Base-by-base conservation (phyloP, 2,797 vertebrate species). In the Cossypha heuglini region DNA sequence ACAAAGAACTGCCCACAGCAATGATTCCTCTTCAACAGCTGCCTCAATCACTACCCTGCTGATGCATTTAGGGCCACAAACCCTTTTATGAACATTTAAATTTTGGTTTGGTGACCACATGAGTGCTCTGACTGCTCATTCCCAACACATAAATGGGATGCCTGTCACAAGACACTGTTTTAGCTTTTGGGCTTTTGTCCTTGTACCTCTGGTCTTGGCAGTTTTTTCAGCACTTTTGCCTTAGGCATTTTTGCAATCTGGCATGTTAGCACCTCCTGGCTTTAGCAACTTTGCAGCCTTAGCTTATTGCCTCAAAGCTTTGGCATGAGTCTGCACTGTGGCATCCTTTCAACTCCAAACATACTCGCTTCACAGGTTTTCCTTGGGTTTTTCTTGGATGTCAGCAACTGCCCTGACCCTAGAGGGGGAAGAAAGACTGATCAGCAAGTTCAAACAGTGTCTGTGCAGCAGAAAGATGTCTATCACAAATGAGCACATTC, bases 321-420 rank as follows among this genome's bases (percentile, higher is more conserved):
- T 97, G 93, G 93, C 94, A 76, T 90, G 86, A 92, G 58, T 76
- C 76, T 88, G 73, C 66, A 59, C 33, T 59, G 77, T 95, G 90
- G 93, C 86, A 90, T 94, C 67, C 83, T 96, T 94, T 97, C 96
- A 92, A 81, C 88, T 90, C 86, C 63, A 84, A 94, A 86, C 94
- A 59, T 92, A 86, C 93, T 94, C 13, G 80, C 67, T 95, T 96
- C 77, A 3, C 92, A 94, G 88, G 94, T 95, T 96, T 93, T 86
- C 83, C 90, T 68, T 68, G 67, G 17, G 35, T 35, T 67, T 55
- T 95, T 92, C 86, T 46, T 84, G 90, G 83, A 95, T 93, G 94
- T 96, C 96, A 96, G 95, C 93, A 95, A 67, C 42, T 87, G 80
- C 67, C 88, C 68, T 86, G 75, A 90, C 85, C 75, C 88, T 83